Percentiles rank a stretch among this genome's conserved stretches.
Evolutionary conservation across 2,797 vertebrate species (phyloP).

Genomic region (Rhynchonycteris naso): DNA sequence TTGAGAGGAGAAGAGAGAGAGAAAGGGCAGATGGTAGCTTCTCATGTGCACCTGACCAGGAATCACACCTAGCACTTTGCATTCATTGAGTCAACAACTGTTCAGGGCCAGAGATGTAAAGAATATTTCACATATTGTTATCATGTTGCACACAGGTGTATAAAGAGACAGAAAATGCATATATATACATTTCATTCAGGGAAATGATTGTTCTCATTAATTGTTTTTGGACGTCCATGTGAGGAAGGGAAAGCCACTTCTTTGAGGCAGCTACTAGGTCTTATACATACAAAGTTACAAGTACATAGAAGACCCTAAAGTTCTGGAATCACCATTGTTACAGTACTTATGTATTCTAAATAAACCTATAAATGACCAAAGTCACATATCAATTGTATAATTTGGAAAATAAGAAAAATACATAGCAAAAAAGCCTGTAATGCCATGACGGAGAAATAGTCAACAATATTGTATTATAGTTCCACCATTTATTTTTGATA

Average conservation of each 20-base stretch:
- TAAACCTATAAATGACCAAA: background rate
- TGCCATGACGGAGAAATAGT: background rate
- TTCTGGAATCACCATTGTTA: background rate
- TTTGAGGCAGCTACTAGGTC: background rate
- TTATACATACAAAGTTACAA: background rate
- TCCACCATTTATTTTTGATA: background rate
- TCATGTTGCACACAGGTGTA: background rate
- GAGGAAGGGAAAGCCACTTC: background rate
- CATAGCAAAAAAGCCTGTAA: background rate
- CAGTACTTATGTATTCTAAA: background rate
- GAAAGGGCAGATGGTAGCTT: no score
- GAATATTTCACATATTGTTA: background rate
- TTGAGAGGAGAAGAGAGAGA: no score
- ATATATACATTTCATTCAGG: background rate
- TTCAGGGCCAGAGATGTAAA: background rate
- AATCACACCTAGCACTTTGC: no score
- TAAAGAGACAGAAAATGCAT: background rate
- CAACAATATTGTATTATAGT: background rate
- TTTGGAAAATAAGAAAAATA: background rate
- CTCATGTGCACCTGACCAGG: no score
- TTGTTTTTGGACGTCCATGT: background rate
- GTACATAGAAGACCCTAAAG: background rate
- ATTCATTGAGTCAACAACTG: no score
- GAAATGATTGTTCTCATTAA: background rate
- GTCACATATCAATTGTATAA: background rate